Percentiles rank a stretch among this genome's conserved stretches.
Evolutionary conservation across 1,140 invertebrate genomes (phyloP).

Genomic region (Drosophila erecta): DNA sequence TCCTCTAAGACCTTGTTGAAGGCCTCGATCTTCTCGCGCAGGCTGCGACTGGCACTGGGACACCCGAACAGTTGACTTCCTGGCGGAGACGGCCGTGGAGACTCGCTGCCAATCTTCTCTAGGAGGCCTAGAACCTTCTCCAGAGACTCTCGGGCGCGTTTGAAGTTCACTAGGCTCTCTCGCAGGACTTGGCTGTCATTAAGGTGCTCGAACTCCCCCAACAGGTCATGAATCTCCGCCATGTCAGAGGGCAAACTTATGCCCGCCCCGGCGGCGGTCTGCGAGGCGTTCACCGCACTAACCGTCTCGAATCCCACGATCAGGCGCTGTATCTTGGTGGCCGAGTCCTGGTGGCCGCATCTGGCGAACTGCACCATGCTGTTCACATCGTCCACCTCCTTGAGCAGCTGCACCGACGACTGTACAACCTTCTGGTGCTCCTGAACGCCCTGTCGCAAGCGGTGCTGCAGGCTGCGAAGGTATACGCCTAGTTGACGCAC

Average conservation of each 20-base stretch:
- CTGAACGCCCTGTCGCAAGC: conserved; percentile 24
- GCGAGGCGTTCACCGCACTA: background rate
- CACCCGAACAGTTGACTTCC: conserved; percentile 3
- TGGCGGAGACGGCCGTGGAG: background rate
- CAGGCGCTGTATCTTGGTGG: conserved; percentile 53
- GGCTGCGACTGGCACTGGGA: conserved; percentile 31
- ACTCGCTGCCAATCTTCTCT: conserved; percentile 5
- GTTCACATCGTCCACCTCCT: conserved; percentile 57
- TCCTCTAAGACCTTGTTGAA: conserved; percentile 51
- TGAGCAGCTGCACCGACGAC: conserved; percentile 52
- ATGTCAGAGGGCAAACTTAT: conserved; percentile 18
- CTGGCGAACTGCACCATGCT: conserved; percentile 15
- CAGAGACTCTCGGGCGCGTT: conserved; percentile 59
- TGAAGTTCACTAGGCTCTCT: conserved; percentile 53
- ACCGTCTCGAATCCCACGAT: conserved; percentile 63
- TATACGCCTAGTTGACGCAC: conserved; percentile 47
- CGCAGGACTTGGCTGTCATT: conserved; percentile 56
- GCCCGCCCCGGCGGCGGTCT: background rate
- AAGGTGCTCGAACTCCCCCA: conserved; percentile 56
- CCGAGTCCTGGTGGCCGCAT: conserved; percentile 1
- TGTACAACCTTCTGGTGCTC: conserved; percentile 45
- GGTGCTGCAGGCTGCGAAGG: conserved; percentile 43
- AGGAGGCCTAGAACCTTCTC: conserved; percentile 45
- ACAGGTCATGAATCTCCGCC: conserved; percentile 28
- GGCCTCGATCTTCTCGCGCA: conserved; percentile 57